Base-by-base conservation (phyloP, 2,888 invertebrate genomes). In the Xanthia icteritia region DNA sequence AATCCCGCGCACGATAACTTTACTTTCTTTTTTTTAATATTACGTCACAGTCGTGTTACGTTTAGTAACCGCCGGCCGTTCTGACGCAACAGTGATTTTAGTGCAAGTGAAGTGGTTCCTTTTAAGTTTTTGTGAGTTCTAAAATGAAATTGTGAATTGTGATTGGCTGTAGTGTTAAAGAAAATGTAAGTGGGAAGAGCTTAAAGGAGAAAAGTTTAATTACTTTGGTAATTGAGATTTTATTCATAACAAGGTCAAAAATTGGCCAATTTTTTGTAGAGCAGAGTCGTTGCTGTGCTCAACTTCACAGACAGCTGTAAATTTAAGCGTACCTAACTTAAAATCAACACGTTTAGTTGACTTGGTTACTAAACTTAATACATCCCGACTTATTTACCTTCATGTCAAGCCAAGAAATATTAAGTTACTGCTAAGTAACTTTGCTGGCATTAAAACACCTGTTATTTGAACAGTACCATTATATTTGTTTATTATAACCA, bases 11-110 rank as follows among this genome's bases (percentile, higher is more conserved):
- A 78, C 81, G 83, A 77, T 76, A 78, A 92, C 93, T 93, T 94
- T 93, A 93, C 93, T 93, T 93, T 93, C 91, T 87, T 89, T 84
- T 88, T 90, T 90, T 91, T 84, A 86, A 63, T 84, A 84, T 90
- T 91, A 89, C 86, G 88, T 90, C 89, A 89, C 85, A 80, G 80
- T 82, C 86, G 88, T 85, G 83, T 90, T 90, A 85, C 84, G 80
- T 83, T 89, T 83, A 63, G 84, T 89, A 89, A 89, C 86, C 65
- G 79, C 81, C 70, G 85, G 68, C 82, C 79, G 84, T 89, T 87
- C 86, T 87, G 88, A 87, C 86, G 87, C 81, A 84, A 84, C 45
- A 60, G 85, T 88, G 88, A 79, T 84, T 68, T 81, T 45, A 74
- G 88, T 87, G 88, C 31, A 60, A 85, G 85, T 86, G 89, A 73